These are phyloP conservation scores for Penaeus chinensis DNA, from an alignment of 1,140 invertebrate genomes.

Conservation along the genomic window DNA sequence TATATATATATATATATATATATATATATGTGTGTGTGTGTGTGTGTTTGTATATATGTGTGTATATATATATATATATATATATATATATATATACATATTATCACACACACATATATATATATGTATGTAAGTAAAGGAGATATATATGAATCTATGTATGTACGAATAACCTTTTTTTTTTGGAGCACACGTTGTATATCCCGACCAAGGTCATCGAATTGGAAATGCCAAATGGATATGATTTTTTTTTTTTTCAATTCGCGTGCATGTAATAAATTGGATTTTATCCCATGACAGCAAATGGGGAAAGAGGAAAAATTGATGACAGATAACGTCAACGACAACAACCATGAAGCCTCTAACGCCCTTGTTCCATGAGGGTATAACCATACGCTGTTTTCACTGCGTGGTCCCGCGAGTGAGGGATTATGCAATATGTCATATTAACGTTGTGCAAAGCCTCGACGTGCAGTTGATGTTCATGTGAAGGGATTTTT, in stretches of 20 bases:
- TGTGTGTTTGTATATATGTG: conserved; percentile 4
- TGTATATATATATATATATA: conserved; percentile 2
- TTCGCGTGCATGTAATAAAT: not conserved
- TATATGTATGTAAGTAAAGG: not conserved
- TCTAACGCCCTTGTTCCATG: not conserved
- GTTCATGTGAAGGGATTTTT: not conserved
- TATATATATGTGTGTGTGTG: conserved; percentile 10
- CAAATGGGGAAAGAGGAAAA: not conserved
- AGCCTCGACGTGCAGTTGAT: not conserved
- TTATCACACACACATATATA: not conserved
- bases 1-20: not conserved
- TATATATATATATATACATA: conserved; percentile 17
- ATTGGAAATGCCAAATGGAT: no score
- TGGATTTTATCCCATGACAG: not conserved
- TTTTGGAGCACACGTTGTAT: no score
- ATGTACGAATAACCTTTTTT: no score
- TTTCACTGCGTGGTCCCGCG: not conserved
- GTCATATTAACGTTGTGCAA: not conserved
- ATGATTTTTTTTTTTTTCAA: not conserved
- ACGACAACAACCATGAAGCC: not conserved
- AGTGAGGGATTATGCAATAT: not conserved
- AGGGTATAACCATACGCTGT: not conserved
- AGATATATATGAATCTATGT: no score
- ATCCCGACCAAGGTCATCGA: no score
- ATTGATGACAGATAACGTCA: not conserved